phyloP scores from a whole-genome alignment of 1,140 invertebrate genomes.

The Pantala flavescens region DNA sequence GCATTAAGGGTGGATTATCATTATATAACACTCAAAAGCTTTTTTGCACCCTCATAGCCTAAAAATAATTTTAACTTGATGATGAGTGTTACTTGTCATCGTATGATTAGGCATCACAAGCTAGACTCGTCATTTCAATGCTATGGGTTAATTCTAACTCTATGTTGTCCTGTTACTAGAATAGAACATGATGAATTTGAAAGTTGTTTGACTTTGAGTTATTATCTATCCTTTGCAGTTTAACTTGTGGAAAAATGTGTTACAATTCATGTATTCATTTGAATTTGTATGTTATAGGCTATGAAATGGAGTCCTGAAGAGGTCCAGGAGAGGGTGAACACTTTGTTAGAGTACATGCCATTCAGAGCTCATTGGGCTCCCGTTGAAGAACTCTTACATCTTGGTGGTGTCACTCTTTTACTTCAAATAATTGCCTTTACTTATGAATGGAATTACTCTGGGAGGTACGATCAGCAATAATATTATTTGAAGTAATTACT shows the following conservation, averaged over 20 bases:
- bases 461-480: constrained; percentile 44
- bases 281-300: constrained; percentile 40
- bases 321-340: constrained; percentile 72
- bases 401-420: constrained; percentile 73
- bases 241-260: neutral
- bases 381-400: constrained; percentile 70
- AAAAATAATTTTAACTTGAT: too few relatives aligned
- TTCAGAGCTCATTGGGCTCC: constrained; percentile 71
- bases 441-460: constrained; percentile 84
- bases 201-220: too few relatives aligned
- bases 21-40: too few relatives aligned
- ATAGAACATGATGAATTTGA: too few relatives aligned
- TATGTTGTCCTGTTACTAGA: too few relatives aligned
- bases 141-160: too few relatives aligned
- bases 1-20: too few relatives aligned
- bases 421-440: constrained; percentile 79
- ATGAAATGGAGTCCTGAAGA: constrained; percentile 62
- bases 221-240: neutral
- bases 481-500: too few relatives aligned
- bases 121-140: too few relatives aligned
- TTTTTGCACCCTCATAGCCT: too few relatives aligned
- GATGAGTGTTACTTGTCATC: too few relatives aligned
- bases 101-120: too few relatives aligned
- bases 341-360: constrained; percentile 65
- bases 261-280: neutral